These are phyloP conservation scores for Gallinago media DNA, from an alignment of 2,113 vertebrate genomes.

Conservation along the genomic window DNA sequence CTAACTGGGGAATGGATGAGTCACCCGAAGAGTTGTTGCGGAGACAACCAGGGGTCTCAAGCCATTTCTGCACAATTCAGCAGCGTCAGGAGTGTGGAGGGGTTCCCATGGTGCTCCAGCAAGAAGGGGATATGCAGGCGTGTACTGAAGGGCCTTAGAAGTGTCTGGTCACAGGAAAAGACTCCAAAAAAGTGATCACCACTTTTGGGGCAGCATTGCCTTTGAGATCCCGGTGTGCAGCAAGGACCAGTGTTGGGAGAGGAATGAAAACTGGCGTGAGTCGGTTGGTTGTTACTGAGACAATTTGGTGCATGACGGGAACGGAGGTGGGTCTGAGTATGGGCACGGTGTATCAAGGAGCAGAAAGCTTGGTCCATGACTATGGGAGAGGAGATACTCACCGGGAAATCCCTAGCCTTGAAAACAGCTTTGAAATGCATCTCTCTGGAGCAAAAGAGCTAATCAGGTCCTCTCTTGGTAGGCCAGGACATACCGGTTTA, in stretches of 20 bases:
- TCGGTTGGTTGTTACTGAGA: background rate
- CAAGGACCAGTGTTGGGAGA: background rate
- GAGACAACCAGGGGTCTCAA: background rate
- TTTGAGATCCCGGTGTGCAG: background rate
- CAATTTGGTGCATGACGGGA: rapidly evolving
- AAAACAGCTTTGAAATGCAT: background rate
- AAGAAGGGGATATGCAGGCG: background rate
- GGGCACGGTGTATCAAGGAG: rapidly evolving
- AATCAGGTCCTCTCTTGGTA: background rate
- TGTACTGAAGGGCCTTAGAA: background rate
- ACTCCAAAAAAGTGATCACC: background rate
- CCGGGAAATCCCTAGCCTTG: background rate
- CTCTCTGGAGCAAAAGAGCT: background rate
- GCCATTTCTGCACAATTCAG: background rate
- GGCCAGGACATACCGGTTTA: background rate
- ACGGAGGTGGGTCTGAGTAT: background rate
- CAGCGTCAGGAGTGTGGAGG: background rate
- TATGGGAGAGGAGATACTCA: background rate
- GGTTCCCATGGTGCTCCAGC: background rate
- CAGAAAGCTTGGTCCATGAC: background rate
- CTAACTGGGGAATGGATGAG: background rate
- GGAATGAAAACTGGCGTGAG: background rate
- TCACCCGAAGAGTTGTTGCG: background rate
- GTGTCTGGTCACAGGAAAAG: background rate
- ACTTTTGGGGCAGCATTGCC: background rate